A percentile compares a stretch with the other conserved stretches of the same genome.
These are phyloP conservation scores for Caenorhabditis latens DNA, from an alignment of 1,140 invertebrate genomes.

Conservation along the genomic window DNA sequence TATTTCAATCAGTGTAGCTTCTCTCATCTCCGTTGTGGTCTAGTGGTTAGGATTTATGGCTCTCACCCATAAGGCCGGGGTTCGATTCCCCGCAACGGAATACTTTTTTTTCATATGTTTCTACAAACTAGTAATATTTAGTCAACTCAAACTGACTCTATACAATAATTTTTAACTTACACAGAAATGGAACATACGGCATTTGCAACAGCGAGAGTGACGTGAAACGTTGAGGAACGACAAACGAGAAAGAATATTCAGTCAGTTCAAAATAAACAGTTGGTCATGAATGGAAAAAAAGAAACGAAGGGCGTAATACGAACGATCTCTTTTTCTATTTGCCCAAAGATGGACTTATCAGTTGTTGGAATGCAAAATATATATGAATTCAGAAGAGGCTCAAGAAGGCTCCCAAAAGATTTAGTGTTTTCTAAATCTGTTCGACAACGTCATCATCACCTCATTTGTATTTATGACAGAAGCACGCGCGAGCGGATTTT, in stretches of 20 bases:
- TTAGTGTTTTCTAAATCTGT: constrained; percentile 26
- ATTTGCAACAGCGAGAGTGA: not conserved
- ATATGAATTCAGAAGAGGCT: not conserved
- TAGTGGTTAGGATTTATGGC: constrained; percentile 85
- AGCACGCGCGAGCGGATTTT: not conserved
- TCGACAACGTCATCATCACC: not conserved
- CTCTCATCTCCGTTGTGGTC: constrained; percentile 61
- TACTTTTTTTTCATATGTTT: not conserved
- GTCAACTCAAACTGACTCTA: not conserved
- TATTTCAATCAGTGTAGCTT: not conserved
- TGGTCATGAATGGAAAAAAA: too few relatives aligned
- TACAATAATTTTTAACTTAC: not conserved
- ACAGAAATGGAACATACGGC: constrained; percentile 39
- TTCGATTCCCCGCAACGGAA: constrained; percentile 85
- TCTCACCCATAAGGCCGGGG: constrained; percentile 87
- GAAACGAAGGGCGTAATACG: not conserved
- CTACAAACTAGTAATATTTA: too few relatives aligned
- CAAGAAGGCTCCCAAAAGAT: constrained; percentile 18
- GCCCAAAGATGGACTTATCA: constrained; percentile 28
- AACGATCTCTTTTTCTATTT: not conserved
- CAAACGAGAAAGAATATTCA: not conserved
- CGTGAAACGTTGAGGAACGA: not conserved
- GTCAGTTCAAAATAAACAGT: constrained; percentile 43
- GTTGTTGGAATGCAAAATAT: not conserved
- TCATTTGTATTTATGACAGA: constrained; percentile 39